Conservation (phyloP, 2,888 invertebrate species). For the Lysandra bellargus region DNA sequence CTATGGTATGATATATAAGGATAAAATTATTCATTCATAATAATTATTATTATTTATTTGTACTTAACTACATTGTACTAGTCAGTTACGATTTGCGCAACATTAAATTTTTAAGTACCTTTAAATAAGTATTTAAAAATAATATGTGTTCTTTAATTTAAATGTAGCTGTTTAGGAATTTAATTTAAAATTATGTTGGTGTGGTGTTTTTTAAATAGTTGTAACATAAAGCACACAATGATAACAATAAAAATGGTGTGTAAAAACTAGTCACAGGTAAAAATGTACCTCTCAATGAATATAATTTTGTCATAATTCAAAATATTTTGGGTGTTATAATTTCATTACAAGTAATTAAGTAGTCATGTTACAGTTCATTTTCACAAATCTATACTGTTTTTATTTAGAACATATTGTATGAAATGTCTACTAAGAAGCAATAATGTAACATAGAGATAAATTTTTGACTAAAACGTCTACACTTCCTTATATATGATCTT, state of each 20-base stretch:
- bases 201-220: constrained; percentile 76
- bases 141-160: constrained; percentile 77
- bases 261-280: constrained; percentile 73
- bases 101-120: constrained; percentile 73
- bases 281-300: constrained; percentile 57
- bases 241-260: constrained; percentile 66
- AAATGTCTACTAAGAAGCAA: constrained; percentile 25
- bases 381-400: constrained; percentile 28
- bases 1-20: constrained; percentile 65
- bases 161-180: constrained; percentile 69
- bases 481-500: constrained; percentile 31
- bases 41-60: constrained; percentile 77
- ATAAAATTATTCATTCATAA: constrained; percentile 75
- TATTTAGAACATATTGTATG: not conserved
- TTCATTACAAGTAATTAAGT: constrained; percentile 22
- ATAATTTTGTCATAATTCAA: constrained; percentile 37
- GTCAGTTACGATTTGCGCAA: constrained; percentile 81
- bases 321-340: constrained; percentile 42
- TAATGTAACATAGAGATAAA: constrained; percentile 22
- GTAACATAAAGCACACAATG: constrained; percentile 52
- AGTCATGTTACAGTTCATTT: not conserved
- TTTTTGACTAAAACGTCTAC: constrained; percentile 28
- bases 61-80: constrained; percentile 81
- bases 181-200: constrained; percentile 77
- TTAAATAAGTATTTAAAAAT: constrained; percentile 64